Evolutionary conservation across 2,113 vertebrate genomes (phyloP).

Genomic region (Megaleporinus macrocephalus): DNA sequence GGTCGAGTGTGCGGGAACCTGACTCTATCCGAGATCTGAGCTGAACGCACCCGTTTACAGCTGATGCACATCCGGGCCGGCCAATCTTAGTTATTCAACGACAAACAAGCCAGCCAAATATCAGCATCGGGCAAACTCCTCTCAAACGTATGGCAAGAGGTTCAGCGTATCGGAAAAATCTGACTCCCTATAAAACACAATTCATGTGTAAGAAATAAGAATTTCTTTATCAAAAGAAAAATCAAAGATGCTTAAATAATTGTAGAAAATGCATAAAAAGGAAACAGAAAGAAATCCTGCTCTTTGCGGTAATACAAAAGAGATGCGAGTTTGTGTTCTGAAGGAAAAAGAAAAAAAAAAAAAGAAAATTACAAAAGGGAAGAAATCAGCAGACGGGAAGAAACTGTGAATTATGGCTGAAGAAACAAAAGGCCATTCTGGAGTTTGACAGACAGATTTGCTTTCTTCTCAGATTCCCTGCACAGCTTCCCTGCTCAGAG

Average conservation of each 20-base stretch:
- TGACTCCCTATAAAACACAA: slow-evolving; percentile 20
- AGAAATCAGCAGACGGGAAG: not conserved
- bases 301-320: slow-evolving; percentile 27
- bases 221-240: not conserved
- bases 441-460: slow-evolving; percentile 26
- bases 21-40: not conserved
- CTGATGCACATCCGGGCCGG: not conserved
- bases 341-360: not conserved
- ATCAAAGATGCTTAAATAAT: slow-evolving; percentile 36
- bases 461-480: slow-evolving; percentile 48
- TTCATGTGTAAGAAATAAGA: slow-evolving; percentile 10
- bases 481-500: slow-evolving; percentile 40
- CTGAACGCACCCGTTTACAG: not conserved
- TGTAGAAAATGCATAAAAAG: slow-evolving; percentile 36
- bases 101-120: not conserved
- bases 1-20: not conserved
- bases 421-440: slow-evolving; percentile 29
- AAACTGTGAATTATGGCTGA: not conserved
- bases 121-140: not conserved
- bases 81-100: not conserved
- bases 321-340: not conserved
- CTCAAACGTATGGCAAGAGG: slow-evolving; percentile 2
- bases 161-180: slow-evolving; percentile 20
- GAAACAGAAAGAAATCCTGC: slow-evolving; percentile 18
- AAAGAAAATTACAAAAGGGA: not conserved